A percentile compares a stretch with the other conserved stretches of the same genome.
These are phyloP conservation scores for Luperina testacea DNA, from an alignment of 2,888 invertebrate genomes.

Conservation along the genomic window DNA sequence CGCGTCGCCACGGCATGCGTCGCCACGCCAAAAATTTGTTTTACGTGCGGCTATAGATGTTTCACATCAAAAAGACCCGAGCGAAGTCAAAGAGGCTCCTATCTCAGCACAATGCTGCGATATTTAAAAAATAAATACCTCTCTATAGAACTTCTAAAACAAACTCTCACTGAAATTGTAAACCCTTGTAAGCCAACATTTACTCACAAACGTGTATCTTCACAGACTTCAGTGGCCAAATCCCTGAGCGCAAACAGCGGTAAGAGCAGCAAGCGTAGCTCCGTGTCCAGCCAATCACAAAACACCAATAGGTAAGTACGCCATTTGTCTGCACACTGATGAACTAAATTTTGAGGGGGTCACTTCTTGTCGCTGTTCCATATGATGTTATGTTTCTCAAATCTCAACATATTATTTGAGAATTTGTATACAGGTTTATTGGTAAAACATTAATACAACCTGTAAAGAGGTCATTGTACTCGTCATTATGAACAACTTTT, in stretches of 20 bases:
- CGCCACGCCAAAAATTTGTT: too few species aligned
- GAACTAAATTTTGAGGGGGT: conserved; percentile 47
- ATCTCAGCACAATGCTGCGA: too few species aligned
- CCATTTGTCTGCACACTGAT: conserved; percentile 35
- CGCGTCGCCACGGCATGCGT: too few species aligned
- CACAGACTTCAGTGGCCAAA: conserved; percentile 87
- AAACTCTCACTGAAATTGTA: background rate
- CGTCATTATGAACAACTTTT: too few species aligned
- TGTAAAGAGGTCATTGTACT: too few species aligned
- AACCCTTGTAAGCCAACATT: background rate
- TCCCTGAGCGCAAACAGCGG: conserved; percentile 86
- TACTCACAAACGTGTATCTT: conserved; percentile 24
- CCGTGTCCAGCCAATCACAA: conserved; percentile 87
- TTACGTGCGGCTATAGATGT: too few species aligned
- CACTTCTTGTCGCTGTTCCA: conserved; percentile 6
- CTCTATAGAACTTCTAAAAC: background rate
- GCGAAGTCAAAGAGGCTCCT: too few species aligned
- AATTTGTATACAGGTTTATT: too few species aligned
- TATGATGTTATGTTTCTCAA: conserved; percentile 19
- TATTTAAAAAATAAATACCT: background rate
- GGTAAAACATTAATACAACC: too few species aligned
- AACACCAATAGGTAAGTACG: conserved; percentile 85
- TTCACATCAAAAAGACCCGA: too few species aligned
- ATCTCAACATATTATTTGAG: background rate
- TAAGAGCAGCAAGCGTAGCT: conserved; percentile 87